A percentile compares a stretch with the other conserved stretches of the same genome.
Evolutionary conservation across 2,888 invertebrate species (phyloP).

Genomic region (Agrotis ipsilon): DNA sequence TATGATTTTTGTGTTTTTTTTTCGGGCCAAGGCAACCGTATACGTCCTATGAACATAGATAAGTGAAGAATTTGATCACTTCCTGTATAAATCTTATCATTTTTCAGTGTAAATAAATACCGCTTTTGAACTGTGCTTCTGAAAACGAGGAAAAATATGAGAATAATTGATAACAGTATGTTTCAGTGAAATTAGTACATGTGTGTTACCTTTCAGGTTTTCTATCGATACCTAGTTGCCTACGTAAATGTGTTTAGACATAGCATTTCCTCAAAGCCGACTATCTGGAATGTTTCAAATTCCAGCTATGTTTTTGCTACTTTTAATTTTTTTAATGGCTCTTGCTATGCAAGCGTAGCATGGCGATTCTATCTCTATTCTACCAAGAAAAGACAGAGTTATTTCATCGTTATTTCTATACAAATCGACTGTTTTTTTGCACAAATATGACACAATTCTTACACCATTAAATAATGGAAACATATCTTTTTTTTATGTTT

Average conservation of each 20-base stretch:
- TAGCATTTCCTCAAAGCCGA: conserved; percentile 19
- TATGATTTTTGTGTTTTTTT: conserved; percentile 29
- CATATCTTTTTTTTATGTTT: too few relatives aligned
- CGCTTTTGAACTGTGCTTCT: conserved; percentile 21
- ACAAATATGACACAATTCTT: too few relatives aligned
- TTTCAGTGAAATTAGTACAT: conserved; percentile 13
- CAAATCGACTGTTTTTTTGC: too few relatives aligned
- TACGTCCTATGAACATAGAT: conserved; percentile 34
- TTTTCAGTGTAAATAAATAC: conserved; percentile 45
- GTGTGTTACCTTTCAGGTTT: background rate
- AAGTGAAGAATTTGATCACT: conserved; percentile 44
- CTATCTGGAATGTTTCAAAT: conserved; percentile 24
- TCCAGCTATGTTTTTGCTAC: background rate
- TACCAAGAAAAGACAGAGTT: too few relatives aligned
- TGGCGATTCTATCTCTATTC: too few relatives aligned
- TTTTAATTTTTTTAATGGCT: background rate
- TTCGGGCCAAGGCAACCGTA: conserved; percentile 27
- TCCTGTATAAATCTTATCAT: conserved; percentile 45
- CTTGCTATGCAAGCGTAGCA: too few relatives aligned
- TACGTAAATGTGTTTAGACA: conserved; percentile 20
- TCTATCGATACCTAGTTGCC: background rate
- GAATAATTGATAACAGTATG: conserved; percentile 41
- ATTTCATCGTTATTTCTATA: too few relatives aligned
- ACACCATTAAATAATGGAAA: too few relatives aligned
- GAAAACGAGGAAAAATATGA: conserved; percentile 45